Conservation (phyloP, 2,797 vertebrate genomes). For the Chaetodon trifasciatus region DNA sequence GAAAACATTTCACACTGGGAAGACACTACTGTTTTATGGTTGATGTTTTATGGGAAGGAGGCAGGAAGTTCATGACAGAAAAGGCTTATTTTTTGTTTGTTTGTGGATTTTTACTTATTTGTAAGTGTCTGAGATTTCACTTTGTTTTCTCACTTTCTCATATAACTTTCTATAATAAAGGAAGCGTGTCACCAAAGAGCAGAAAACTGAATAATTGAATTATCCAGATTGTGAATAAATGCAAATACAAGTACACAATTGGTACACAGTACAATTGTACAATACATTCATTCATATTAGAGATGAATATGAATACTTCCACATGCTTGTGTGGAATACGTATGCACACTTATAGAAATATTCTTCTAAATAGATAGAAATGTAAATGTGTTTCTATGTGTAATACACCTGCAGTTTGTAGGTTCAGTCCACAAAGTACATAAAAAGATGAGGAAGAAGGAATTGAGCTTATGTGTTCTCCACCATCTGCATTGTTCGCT, state of each 20-base stretch:
- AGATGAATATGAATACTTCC: neutral
- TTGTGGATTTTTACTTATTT: neutral
- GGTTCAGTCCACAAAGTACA: neutral
- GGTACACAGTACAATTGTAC: neutral
- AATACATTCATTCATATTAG: neutral
- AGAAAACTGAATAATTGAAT: neutral
- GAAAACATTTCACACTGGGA: neutral
- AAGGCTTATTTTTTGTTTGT: neutral
- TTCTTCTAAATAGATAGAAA: neutral
- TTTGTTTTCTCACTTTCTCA: neutral
- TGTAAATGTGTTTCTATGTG: neutral
- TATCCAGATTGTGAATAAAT: neutral
- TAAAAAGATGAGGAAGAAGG: constrained; percentile 25
- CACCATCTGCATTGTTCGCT: constrained; percentile 38
- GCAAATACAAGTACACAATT: neutral
- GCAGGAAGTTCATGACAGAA: neutral
- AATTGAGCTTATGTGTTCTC: constrained; percentile 4
- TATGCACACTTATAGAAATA: neutral
- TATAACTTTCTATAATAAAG: neutral
- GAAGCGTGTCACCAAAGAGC: neutral
- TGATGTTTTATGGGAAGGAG: neutral
- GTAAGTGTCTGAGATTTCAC: neutral
- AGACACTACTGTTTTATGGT: constrained; percentile 8
- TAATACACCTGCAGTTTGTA: neutral
- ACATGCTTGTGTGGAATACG: neutral